Conservation (phyloP, 2,888 invertebrate species). For the Drosophila merina region DNA sequence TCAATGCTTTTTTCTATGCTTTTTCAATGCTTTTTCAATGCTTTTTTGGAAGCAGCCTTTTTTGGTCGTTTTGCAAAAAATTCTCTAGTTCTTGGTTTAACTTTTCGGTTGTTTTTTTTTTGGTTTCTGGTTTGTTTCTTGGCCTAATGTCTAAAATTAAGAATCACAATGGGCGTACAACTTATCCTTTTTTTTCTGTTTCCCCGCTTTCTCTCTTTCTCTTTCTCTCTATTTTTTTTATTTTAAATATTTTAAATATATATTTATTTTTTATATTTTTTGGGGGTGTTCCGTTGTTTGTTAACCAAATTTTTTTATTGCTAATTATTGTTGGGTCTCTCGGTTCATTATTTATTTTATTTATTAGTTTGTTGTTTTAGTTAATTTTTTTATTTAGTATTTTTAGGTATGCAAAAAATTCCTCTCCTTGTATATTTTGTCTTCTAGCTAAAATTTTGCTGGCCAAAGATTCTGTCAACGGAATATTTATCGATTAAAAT, state of each 20-base stretch:
- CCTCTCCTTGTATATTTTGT: constrained; percentile 31
- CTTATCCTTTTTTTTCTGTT: constrained; percentile 27
- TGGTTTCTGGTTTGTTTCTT: constrained; percentile 37
- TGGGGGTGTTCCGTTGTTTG: constrained; percentile 30
- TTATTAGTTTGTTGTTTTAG: constrained; percentile 18
- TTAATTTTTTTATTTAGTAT: constrained; percentile 18
- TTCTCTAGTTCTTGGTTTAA: background rate
- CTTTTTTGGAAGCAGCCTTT: constrained; percentile 18
- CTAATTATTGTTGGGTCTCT: constrained; percentile 72
- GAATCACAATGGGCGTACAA: constrained; percentile 82
- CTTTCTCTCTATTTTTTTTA: background rate
- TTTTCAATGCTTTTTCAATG: constrained; percentile 19
- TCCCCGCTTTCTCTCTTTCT: constrained; percentile 9
- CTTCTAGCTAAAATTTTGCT: constrained; percentile 69
- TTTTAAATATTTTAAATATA: background rate
- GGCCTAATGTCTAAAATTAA: constrained; percentile 79
- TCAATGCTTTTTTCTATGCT: constrained; percentile 15
- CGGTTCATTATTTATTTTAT: constrained; percentile 5
- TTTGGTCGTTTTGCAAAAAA: constrained; percentile 54
- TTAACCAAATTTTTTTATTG: constrained; percentile 62
- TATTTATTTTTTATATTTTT: constrained; percentile 13
- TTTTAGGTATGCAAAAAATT: constrained; percentile 28
- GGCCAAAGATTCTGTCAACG: constrained; percentile 50
- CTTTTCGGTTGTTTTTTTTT: background rate
- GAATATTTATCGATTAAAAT: constrained; percentile 17